These are phyloP conservation scores for Drosophila orosa DNA, from an alignment of 1,140 invertebrate genomes.

Conservation along the genomic window DNA sequence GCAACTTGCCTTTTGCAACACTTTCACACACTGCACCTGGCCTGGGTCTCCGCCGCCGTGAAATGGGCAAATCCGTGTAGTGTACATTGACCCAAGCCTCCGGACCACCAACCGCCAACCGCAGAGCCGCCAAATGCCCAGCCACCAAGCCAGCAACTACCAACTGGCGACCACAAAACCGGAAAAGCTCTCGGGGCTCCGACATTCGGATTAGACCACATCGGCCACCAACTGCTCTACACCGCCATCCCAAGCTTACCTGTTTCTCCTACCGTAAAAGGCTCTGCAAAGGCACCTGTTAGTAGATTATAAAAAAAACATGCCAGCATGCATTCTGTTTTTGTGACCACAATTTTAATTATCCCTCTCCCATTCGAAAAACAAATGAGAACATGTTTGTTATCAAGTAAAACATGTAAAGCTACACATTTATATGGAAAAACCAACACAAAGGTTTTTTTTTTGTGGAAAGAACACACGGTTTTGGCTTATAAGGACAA, in stretches of 20 bases:
- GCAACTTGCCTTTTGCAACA: conserved; percentile 49
- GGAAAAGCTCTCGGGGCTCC: conserved; percentile 52
- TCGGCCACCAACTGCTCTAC: conserved; percentile 21
- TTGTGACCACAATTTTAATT: conserved; percentile 1
- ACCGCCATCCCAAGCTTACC: conserved; percentile 8
- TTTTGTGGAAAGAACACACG: neutral
- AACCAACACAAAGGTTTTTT: neutral
- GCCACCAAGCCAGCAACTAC: conserved; percentile 3
- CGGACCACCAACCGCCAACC: conserved; percentile 26
- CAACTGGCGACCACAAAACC: conserved; percentile 40
- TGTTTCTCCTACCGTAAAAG: conserved; percentile 65
- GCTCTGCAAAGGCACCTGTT: conserved; percentile 53
- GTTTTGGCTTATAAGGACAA: too few relatives aligned
- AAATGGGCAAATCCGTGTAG: conserved; percentile 80
- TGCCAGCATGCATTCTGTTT: neutral
- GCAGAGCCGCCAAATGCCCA: conserved; percentile 14
- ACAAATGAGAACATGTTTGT: neutral
- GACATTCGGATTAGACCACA: conserved; percentile 29
- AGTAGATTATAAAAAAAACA: conserved; percentile 12
- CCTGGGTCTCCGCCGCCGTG: conserved; percentile 43
- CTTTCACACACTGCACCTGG: conserved; percentile 66
- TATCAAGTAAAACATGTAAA: neutral
- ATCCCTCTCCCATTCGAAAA: neutral
- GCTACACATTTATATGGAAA: neutral
- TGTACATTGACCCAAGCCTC: conserved; percentile 73